Conservation (phyloP, 2,113 vertebrate genomes). For the Anolis sagrei region DNA sequence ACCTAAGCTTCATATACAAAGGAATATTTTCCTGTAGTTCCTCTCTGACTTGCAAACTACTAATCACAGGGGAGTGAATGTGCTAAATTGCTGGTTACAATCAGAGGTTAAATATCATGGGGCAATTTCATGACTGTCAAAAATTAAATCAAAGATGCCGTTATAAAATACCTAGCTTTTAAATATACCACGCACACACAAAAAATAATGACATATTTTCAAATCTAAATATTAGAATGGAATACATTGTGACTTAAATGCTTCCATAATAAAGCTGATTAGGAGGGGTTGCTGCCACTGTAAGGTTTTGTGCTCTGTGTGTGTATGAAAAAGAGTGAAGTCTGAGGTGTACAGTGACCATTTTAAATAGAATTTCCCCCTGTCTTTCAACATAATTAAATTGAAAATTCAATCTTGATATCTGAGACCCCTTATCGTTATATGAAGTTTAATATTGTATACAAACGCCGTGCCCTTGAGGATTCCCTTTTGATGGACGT, state of each 20-base stretch:
- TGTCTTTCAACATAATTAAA: constrained; percentile 15
- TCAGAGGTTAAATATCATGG: constrained; percentile 9
- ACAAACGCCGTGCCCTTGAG: constrained; percentile 6
- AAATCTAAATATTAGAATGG: constrained; percentile 18
- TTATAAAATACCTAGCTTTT: constrained; percentile 15
- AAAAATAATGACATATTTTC: constrained; percentile 22
- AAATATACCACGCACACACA: background rate
- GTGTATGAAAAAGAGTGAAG: background rate
- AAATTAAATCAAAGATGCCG: background rate
- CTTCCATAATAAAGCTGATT: constrained; percentile 17
- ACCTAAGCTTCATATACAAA: background rate
- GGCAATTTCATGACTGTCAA: background rate
- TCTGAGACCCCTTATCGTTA: constrained; percentile 2
- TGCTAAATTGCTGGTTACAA: constrained; percentile 12
- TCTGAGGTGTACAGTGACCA: background rate
- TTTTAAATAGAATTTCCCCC: background rate
- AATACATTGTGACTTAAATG: constrained; percentile 22
- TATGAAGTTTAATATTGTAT: background rate
- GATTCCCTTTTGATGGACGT: constrained; percentile 30
- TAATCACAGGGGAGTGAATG: constrained; percentile 15
- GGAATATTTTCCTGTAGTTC: background rate
- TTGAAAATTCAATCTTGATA: constrained; percentile 23
- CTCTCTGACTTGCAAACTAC: background rate
- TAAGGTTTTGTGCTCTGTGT: constrained; percentile 15
- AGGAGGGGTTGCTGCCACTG: background rate